phyloP scores from a whole-genome alignment of 2,797 vertebrate species.

The Lepus oiostolus region DNA sequence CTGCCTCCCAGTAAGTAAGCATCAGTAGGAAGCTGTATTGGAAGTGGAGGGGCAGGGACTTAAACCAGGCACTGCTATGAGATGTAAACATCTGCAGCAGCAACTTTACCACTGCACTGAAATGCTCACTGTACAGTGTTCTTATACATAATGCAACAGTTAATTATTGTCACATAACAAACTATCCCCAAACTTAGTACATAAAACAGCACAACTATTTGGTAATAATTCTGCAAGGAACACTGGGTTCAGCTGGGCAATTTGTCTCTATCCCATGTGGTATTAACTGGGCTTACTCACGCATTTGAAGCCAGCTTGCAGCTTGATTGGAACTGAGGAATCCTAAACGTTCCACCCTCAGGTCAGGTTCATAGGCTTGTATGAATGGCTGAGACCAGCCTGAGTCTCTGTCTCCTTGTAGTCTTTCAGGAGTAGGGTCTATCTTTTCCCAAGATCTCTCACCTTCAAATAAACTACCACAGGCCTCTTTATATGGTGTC shows the following conservation, averaged over 20 bases:
- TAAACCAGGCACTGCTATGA: no score
- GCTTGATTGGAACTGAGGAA: neutral
- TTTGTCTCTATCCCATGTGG: neutral
- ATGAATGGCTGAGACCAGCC: neutral
- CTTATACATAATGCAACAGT: neutral
- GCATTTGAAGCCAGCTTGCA: neutral
- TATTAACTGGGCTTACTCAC: neutral
- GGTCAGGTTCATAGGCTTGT: neutral
- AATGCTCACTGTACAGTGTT: neutral
- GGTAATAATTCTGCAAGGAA: neutral
- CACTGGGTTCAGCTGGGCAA: neutral
- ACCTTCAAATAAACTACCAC: conserved; percentile 1
- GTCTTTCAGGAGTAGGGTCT: neutral
- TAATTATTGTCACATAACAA: conserved; percentile 14
- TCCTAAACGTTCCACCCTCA: neutral
- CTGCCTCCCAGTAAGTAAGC: no score
- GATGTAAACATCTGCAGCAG: no score
- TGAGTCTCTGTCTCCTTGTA: neutral
- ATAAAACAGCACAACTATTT: conserved; percentile 37
- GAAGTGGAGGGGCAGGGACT: no score
- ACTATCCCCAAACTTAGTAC: neutral
- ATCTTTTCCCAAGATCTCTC: neutral
- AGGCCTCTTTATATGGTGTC: neutral
- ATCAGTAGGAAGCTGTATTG: no score
- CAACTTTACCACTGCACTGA: no score